Percentiles rank a stretch among this genome's conserved stretches.
phyloP scores from a whole-genome alignment of 2,113 vertebrate genomes.

The Hucho hucho region DNA sequence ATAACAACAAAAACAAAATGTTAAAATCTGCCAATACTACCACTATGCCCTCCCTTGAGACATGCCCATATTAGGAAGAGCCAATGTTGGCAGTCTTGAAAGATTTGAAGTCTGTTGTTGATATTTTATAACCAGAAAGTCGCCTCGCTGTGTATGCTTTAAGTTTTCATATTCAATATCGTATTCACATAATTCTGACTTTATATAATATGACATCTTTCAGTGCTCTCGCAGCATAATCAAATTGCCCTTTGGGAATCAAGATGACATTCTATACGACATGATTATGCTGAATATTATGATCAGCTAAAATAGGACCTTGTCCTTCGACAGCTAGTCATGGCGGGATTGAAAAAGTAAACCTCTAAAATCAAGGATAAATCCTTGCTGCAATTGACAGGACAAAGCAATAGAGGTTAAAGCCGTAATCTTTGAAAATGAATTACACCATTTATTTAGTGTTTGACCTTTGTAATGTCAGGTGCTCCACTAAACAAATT shows the following conservation, averaged over 20 bases:
- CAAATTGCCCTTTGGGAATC: slow-evolving; percentile 54
- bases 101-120: too few species aligned
- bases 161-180: background rate
- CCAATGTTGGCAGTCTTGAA: too few species aligned
- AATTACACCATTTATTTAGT: slow-evolving; percentile 43
- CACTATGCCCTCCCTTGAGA: too few species aligned
- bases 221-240: slow-evolving; percentile 43
- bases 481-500: slow-evolving; percentile 43
- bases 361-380: slow-evolving; percentile 48
- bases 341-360: slow-evolving; percentile 43
- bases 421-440: slow-evolving; percentile 28
- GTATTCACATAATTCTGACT: background rate
- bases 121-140: too few species aligned
- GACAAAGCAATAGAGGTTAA: slow-evolving; percentile 25
- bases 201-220: slow-evolving; percentile 8
- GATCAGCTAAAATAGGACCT: slow-evolving; percentile 53
- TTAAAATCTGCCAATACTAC: too few species aligned
- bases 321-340: slow-evolving; percentile 46
- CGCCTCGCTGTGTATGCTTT: too few species aligned
- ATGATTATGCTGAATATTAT: slow-evolving; percentile 55
- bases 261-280: slow-evolving; percentile 53
- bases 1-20: too few species aligned
- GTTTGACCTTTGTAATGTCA: slow-evolving; percentile 50
- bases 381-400: slow-evolving; percentile 23
- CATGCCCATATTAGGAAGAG: too few species aligned